Conservation (phyloP, 2,113 vertebrate genomes). For the Phalacrocorax brasilianus region DNA sequence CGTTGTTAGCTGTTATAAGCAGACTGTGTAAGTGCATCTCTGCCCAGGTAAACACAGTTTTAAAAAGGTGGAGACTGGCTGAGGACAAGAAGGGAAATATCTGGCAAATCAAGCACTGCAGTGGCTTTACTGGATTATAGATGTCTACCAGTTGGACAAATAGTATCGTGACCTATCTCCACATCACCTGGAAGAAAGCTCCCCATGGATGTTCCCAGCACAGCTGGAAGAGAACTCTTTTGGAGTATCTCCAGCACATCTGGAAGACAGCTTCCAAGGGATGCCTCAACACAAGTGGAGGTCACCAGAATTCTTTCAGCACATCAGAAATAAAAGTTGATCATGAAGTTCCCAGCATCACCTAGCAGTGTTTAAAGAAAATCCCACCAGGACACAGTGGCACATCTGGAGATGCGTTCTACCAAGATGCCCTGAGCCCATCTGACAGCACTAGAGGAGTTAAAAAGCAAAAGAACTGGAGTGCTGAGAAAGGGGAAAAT, state of each 20-base stretch:
- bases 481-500: background rate
- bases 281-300: background rate
- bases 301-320: background rate
- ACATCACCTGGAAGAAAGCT: background rate
- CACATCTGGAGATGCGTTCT: background rate
- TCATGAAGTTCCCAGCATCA: background rate
- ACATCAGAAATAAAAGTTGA: background rate
- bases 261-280: background rate
- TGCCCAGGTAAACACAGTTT: background rate
- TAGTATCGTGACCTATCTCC: background rate
- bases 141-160: background rate
- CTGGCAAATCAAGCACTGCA: background rate
- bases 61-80: background rate
- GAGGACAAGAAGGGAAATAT: background rate
- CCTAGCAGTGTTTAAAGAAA: background rate
- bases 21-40: background rate
- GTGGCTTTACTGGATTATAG: background rate
- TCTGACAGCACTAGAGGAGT: background rate
- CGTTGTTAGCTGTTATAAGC: background rate
- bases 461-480: background rate
- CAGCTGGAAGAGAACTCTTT: background rate
- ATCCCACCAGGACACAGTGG: background rate
- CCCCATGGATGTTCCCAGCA: background rate
- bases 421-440: background rate
- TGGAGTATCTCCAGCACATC: background rate